A percentile compares a stretch with the other conserved stretches of the same genome.
Conservation (phyloP, 2,888 invertebrate genomes). For the Drosophila antonietae region DNA sequence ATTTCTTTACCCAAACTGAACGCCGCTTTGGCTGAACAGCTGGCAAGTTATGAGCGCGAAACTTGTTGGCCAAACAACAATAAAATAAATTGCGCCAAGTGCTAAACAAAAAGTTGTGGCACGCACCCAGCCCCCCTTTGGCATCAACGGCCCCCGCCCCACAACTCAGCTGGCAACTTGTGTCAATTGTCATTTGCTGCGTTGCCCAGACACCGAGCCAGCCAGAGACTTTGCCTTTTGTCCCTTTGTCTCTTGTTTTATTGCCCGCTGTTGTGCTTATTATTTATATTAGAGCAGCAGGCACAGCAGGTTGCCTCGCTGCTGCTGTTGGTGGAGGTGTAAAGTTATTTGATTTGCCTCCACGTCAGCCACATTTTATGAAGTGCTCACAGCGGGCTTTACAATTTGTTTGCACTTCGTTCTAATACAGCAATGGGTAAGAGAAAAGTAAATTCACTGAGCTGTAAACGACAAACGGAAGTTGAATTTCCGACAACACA, state of each 20-base stretch:
- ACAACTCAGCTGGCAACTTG: constrained; percentile 44
- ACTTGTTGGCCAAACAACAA: constrained; percentile 78
- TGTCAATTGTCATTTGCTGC: constrained; percentile 76
- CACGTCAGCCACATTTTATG: constrained; percentile 59
- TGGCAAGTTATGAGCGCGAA: constrained; percentile 68
- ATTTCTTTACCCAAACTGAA: constrained; percentile 67
- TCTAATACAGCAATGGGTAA: constrained; percentile 2
- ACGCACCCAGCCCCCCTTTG: not conserved
- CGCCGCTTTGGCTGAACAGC: constrained; percentile 67
- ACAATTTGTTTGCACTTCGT: constrained; percentile 55
- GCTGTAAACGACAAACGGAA: constrained; percentile 67
- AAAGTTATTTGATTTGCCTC: constrained; percentile 59
- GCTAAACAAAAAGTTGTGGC: constrained; percentile 54
- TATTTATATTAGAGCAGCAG: constrained; percentile 67
- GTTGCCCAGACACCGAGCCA: constrained; percentile 24
- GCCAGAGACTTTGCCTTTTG: constrained; percentile 16
- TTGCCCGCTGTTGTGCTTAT: constrained; percentile 67
- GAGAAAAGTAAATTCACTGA: constrained; percentile 48
- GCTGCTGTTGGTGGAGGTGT: constrained; percentile 47
- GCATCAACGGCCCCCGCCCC: not conserved
- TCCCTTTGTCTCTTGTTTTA: constrained; percentile 44
- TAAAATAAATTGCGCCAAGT: constrained; percentile 79
- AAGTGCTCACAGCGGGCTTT: constrained; percentile 70
- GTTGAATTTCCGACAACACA: constrained; percentile 44
- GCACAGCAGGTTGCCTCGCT: constrained; percentile 34